A percentile compares a stretch with the other conserved stretches of the same genome.
These are phyloP conservation scores for Dromius quadrimaculatus DNA, from an alignment of 2,888 invertebrate genomes.

Conservation along the genomic window DNA sequence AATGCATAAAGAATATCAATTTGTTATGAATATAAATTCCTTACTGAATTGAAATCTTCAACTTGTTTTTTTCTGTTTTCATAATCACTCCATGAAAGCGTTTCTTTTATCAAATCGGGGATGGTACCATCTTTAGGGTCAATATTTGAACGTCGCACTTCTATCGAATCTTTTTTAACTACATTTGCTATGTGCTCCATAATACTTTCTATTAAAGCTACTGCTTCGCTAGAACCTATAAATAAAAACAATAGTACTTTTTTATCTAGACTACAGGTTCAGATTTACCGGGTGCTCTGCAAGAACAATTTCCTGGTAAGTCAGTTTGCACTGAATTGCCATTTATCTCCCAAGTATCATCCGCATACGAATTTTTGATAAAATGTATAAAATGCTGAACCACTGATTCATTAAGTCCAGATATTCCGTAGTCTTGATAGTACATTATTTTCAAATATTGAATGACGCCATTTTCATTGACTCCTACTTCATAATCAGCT, in stretches of 20 bases:
- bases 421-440: slow-evolving; percentile 71
- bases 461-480: slow-evolving; percentile 75
- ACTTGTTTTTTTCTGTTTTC: slow-evolving; percentile 70
- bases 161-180: slow-evolving; percentile 70
- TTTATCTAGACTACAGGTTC: slow-evolving; percentile 79
- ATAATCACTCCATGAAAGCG: slow-evolving; percentile 72
- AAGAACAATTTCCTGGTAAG: slow-evolving; percentile 73
- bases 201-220: slow-evolving; percentile 73
- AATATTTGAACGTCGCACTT: slow-evolving; percentile 72
- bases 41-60: slow-evolving; percentile 73
- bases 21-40: too few species aligned
- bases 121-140: slow-evolving; percentile 62
- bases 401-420: slow-evolving; percentile 69
- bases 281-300: slow-evolving; percentile 75
- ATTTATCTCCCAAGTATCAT: slow-evolving; percentile 67
- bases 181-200: slow-evolving; percentile 76
- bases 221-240: slow-evolving; percentile 65
- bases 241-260: slow-evolving; percentile 66
- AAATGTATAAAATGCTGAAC: slow-evolving; percentile 61
- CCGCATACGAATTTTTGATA: slow-evolving; percentile 74
- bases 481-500: slow-evolving; percentile 76
- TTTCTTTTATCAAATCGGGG: slow-evolving; percentile 69
- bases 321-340: slow-evolving; percentile 73
- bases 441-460: slow-evolving; percentile 72
- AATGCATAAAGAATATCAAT: too few species aligned